Evolutionary conservation across 1,140 invertebrate genomes (phyloP), one percentile per base, ranked within the genome.

Genomic region (Neodiprion lecontei): DNA sequence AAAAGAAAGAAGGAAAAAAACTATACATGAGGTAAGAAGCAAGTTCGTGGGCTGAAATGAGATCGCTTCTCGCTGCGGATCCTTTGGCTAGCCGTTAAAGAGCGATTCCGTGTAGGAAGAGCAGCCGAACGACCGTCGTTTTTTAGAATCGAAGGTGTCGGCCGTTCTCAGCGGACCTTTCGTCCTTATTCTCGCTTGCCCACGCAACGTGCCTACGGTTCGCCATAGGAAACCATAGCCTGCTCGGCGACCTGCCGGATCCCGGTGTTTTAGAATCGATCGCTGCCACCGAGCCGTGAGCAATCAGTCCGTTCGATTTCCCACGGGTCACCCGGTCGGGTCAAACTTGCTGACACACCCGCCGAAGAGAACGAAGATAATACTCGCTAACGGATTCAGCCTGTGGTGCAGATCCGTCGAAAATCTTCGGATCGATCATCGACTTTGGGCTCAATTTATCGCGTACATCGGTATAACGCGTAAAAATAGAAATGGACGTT

Each of bases 21-120:
- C 5, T 40, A 40, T 40, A 40, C 5, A 40, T 40, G 28, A 40
- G 28, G 28, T 5, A 40, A 40, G 0, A 40, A 40, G 28, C 28
- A 40, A 40, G 4, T 12, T 12, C n/a, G 53, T 61, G 53, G 53
- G 53, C 53, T 8, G 53, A 17, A 61, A 61, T 9, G 53, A 61
- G 53, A 61, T 61, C 53, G 53, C 53, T 12, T 61, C 53, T 61
- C 53, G 11, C 53, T 40, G 53, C n/a, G n/a, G 28, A 61, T 61
- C 53, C 53, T 61, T 40, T 61, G 11, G 53, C 9, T 61, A 61
- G 53, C 4, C 53, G n/a, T 61, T 61, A 61, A 61, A 61, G 53
- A 61, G 7, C 53, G 53, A 61, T 17, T 61, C 53, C 53, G 53
- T 61, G 53, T 61, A 61, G 53, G 53, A 61, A 61, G 53, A 61